phyloP scores from a whole-genome alignment of 2,113 vertebrate genomes.

The Cygnus buccinator region DNA sequence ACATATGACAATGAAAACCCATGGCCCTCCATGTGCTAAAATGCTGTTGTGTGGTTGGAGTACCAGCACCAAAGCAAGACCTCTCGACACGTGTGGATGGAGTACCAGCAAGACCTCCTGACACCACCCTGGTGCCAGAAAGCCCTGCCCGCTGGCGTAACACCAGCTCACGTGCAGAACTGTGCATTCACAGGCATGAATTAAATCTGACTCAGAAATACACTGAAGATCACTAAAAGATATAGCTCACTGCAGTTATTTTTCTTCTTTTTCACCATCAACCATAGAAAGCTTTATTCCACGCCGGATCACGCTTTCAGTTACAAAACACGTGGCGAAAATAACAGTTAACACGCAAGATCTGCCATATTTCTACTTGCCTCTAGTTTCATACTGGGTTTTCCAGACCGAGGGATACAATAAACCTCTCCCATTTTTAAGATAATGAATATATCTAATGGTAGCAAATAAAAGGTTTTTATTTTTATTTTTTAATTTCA shows the following conservation, averaged over 20 bases:
- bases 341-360: slow-evolving; percentile 69
- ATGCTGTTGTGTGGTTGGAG: rapidly evolving
- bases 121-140: neutral
- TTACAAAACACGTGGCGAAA: slow-evolving; percentile 75
- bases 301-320: slow-evolving; percentile 73
- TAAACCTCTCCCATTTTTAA: slow-evolving; percentile 50
- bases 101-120: neutral
- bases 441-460: slow-evolving; percentile 62
- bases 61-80: neutral
- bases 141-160: rapidly evolving
- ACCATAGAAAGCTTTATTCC: slow-evolving; percentile 78
- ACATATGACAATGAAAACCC: neutral
- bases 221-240: neutral
- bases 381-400: slow-evolving; percentile 60
- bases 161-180: neutral
- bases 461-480: slow-evolving; percentile 60
- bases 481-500: slow-evolving; percentile 49
- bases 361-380: slow-evolving; percentile 69
- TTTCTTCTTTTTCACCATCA: slow-evolving; percentile 50
- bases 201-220: neutral
- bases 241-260: neutral
- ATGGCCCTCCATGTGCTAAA: neutral
- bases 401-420: slow-evolving; percentile 39
- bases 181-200: no score
- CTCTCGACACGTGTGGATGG: neutral